Conservation (phyloP, 2,888 invertebrate species). For the Abrostola tripartita region DNA sequence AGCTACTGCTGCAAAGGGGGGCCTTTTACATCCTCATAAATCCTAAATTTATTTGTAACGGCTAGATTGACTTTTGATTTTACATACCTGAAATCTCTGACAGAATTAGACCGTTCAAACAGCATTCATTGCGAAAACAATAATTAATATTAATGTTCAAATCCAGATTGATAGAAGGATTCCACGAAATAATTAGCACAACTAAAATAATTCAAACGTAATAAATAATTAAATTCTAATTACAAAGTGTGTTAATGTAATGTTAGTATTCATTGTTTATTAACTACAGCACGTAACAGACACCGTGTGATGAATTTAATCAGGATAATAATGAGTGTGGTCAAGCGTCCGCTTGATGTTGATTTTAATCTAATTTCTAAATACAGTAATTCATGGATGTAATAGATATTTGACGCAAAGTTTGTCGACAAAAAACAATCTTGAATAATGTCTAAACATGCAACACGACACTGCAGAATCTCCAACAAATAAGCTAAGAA, state of each 20-base stretch:
- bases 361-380: slow-evolving; percentile 14
- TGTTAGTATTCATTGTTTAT: slow-evolving; percentile 45
- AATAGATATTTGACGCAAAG: no score
- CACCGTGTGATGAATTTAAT: slow-evolving; percentile 32
- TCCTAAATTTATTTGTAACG: no score
- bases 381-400: not conserved
- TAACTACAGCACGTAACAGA: slow-evolving; percentile 10
- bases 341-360: slow-evolving; percentile 1
- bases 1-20: no score
- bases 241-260: slow-evolving; percentile 32
- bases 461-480: no score
- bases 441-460: no score
- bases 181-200: not conserved
- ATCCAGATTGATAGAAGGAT: not conserved
- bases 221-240: slow-evolving; percentile 49
- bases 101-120: not conserved
- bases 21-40: no score
- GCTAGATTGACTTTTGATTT: no score
- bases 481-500: no score
- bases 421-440: no score
- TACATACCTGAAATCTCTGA: no score
- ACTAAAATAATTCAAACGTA: slow-evolving; percentile 20
- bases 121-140: not conserved
- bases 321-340: slow-evolving; percentile 34
- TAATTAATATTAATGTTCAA: not conserved